A percentile compares a stretch with the other conserved stretches of the same genome.
These are phyloP conservation scores for Silvanus unidentatus DNA, from an alignment of 2,888 invertebrate genomes.

Conservation along the genomic window DNA sequence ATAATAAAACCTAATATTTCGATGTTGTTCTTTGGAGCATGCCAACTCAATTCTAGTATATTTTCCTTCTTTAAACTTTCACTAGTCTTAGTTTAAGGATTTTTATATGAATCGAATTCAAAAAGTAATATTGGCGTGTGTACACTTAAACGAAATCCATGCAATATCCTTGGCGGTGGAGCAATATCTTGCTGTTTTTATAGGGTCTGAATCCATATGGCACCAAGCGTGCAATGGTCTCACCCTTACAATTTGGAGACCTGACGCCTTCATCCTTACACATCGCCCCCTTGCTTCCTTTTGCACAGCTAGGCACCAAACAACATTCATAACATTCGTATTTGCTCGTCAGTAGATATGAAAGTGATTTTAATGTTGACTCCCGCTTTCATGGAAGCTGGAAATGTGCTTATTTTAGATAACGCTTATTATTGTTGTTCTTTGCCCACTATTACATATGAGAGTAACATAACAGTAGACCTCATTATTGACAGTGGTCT, in stretches of 20 bases:
- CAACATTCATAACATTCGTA: not conserved
- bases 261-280: slow-evolving; percentile 13
- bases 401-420: slow-evolving; percentile 6
- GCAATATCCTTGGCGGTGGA: slow-evolving; percentile 34
- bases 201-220: slow-evolving; percentile 33
- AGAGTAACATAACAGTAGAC: no score
- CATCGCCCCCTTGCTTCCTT: not conserved
- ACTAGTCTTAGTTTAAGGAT: slow-evolving; percentile 19
- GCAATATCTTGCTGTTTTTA: slow-evolving; percentile 39
- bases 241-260: slow-evolving; percentile 13
- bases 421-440: not conserved
- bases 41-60: no score
- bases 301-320: slow-evolving; percentile 1
- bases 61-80: slow-evolving; percentile 9
- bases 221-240: slow-evolving; percentile 17
- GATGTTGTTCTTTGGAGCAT: no score
- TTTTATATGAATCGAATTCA: slow-evolving; percentile 33
- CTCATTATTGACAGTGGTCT: no score
- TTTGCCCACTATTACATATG: not conserved
- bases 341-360: slow-evolving; percentile 5
- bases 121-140: slow-evolving; percentile 39
- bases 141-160: slow-evolving; percentile 36
- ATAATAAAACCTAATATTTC: no score
- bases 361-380: slow-evolving; percentile 21
- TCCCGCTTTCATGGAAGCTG: slow-evolving; percentile 19